Evolutionary conservation across 2,113 vertebrate genomes (phyloP), one percentile per base, ranked within the genome.

Genomic region (Callopanchax toddi): DNA sequence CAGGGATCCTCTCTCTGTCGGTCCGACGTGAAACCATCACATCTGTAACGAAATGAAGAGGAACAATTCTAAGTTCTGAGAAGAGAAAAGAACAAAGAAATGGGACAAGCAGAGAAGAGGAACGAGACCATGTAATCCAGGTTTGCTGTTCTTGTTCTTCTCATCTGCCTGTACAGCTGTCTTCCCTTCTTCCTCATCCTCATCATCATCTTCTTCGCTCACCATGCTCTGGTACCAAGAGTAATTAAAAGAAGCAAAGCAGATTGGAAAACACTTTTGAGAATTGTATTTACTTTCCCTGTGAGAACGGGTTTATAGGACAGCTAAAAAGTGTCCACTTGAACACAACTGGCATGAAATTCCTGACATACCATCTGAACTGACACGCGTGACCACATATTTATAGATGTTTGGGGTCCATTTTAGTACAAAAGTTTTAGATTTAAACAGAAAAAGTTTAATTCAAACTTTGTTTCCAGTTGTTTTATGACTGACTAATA

Each of bases 161-260:
- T 96, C 94, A 32, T 96, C 95, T 0, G 69, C 12, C 21, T 86
- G 85, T 56, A 93, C 85, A 58, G 87, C 53, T 2, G 93, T 80
- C 23, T 86, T 88, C 80, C 88, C 92, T 69, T 96, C 96, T 26
- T 95, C 94, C 22, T 96, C 95, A 2, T 99, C 97, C 1, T 98
- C 97, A 15, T 98, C 96, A 45, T 99, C 96, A 25, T 99, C 97
- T 0, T 94, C 97, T 83, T 99, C 97, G 0, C 96, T 98, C 67
- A 93, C 92, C 44, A 96, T 86, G 63, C 93, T 94, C 97, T 99
- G 87, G 48, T 18, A 43, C 48, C 51, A 51, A 23, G 76, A 40
- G 11, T 46, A 40, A 48, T 20, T 2, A 23, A 67, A 16, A 36
- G 5, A 26, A 16, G 1, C 43, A 15, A 54, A 2, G 17, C 6